Base-by-base conservation (phyloP, 2,888 invertebrate species). In the Leucoptera coffeella region DNA sequence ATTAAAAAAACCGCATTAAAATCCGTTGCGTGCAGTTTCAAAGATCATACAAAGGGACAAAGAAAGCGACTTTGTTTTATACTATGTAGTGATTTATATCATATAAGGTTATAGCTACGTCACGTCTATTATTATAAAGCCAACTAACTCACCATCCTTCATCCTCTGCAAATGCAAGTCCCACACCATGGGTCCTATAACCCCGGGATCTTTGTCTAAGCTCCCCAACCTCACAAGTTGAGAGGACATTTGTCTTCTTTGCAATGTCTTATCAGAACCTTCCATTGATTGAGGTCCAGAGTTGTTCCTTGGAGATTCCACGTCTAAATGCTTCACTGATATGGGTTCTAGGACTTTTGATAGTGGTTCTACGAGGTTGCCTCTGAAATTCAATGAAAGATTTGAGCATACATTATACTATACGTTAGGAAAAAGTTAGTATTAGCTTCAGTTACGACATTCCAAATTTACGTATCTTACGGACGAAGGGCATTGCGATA, bases 151-250 rank as follows among this genome's bases (percentile, higher is more conserved):
- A 75, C 75, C 57, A 43, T 74, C 75, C 32, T 74, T 74, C 24
- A 81, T 61, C 38, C 78, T 74, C 47, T 83, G 83, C 42, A 82
- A 80, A 43, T 85, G 85, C 30, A 85, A 64, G 46, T 84, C 84
- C 88, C 88, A 89, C 4, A 88, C 88, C 27, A 87, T 59, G 0
- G 89, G 89, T 1, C 89, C 88, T 15, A 89, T 77, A 4, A 88
- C 82, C 1, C 89, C 89, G 0, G 89, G 87, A 56, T 89, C 89
- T 23, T 80, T 78, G 37, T 80, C 82, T 26, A 82, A 74, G 45
- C 89, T 89, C 26, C 82, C 82, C 22, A 84, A 75, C 15, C 86
- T 62, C 3, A 74, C 60, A 13, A 81, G 47, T 35, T 71, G 67
- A 0, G 65, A 60, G 0, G 65, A 45, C 67, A 64, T 65, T 38